A percentile compares a stretch with the other conserved stretches of the same genome.
Conservation (phyloP, 2,888 invertebrate species). For the Drosophila affinis region DNA sequence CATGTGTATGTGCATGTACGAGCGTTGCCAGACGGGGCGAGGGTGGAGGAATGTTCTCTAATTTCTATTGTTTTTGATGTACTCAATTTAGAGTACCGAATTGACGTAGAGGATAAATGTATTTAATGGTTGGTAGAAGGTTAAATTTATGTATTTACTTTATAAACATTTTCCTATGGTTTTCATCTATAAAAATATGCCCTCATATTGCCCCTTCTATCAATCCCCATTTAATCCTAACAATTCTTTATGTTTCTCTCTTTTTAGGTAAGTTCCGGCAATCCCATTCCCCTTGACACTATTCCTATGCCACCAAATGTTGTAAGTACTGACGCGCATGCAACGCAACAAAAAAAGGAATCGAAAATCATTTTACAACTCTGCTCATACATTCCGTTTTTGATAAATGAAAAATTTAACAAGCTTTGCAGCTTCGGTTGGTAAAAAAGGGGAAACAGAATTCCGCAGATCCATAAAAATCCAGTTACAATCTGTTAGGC, state of each 20-base stretch:
- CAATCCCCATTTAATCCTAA: conserved; percentile 10
- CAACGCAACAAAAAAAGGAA: conserved; percentile 20
- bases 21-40: not conserved
- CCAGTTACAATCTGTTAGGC: conserved; percentile 26
- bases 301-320: conserved; percentile 22
- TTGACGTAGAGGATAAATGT: too few species aligned
- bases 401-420: conserved; percentile 67
- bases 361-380: conserved; percentile 17
- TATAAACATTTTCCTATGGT: too few species aligned
- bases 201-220: too few species aligned
- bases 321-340: conserved; percentile 58
- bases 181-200: too few species aligned
- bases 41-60: too few species aligned
- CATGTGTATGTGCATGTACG: conserved; percentile 25
- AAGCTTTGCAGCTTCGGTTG: conserved; percentile 51
- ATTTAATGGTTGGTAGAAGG: too few species aligned
- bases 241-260: conserved; percentile 13
- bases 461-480: conserved; percentile 29
- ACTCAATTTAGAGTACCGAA: too few species aligned
- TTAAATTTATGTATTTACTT: too few species aligned
- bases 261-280: conserved; percentile 66
- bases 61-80: not conserved
- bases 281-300: conserved; percentile 15
- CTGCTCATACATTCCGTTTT: conserved; percentile 18
- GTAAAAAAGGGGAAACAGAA: conserved; percentile 1